These are phyloP conservation scores for Lucilia sericata DNA, from an alignment of 1,140 invertebrate species.

Conservation along the genomic window DNA sequence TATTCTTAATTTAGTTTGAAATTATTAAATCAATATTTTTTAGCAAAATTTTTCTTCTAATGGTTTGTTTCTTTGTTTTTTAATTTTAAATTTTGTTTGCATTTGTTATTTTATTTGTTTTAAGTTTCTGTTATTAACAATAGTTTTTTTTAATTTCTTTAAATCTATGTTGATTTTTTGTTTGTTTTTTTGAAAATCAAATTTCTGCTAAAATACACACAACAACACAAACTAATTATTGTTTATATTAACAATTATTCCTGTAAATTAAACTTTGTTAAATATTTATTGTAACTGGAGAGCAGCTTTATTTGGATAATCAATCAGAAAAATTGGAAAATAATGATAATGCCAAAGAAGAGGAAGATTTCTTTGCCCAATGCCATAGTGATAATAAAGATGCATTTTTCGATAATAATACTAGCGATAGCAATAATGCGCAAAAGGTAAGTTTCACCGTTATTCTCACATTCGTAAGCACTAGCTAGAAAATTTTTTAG, in stretches of 20 bases:
- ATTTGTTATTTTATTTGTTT: conserved; percentile 37
- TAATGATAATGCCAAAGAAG: conserved; percentile 67
- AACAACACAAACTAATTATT: no score
- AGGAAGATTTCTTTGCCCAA: conserved; percentile 87
- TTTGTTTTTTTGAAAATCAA: conserved; percentile 6
- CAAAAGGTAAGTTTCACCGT: conserved; percentile 45
- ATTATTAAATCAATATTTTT: no score
- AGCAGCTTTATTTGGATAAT: conserved; percentile 75
- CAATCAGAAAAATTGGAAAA: conserved; percentile 67
- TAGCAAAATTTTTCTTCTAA: no score
- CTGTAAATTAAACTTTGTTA: background rate
- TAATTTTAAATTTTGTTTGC: background rate
- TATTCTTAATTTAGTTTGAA: no score
- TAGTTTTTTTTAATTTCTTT: background rate
- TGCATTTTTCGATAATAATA: conserved; percentile 44
- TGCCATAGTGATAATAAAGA: conserved; percentile 63
- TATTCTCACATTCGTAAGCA: background rate
- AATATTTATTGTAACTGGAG: conserved; percentile 27
- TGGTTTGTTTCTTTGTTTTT: background rate
- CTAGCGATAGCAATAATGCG: conserved; percentile 25
- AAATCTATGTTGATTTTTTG: background rate
- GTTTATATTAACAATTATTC: no score
- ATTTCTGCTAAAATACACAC: conserved; percentile 17
- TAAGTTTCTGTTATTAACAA: conserved; percentile 26
- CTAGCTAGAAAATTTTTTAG: background rate